These are phyloP conservation scores for Zoanthus gigantus DNA, from an alignment of 92 coral and sea anemone species.

Conservation along the genomic window DNA sequence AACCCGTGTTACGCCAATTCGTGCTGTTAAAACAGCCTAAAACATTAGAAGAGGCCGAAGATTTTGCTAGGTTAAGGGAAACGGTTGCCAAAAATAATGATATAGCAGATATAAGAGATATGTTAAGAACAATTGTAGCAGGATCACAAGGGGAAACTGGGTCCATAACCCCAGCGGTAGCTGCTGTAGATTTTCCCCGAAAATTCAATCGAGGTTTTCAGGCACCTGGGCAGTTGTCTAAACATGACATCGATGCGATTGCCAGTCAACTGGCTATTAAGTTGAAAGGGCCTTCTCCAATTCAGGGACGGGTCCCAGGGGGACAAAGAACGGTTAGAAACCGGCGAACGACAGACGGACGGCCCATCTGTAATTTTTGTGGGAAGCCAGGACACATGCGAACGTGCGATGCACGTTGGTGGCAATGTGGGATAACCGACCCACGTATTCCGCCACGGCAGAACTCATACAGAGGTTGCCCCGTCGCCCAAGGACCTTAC, in stretches of 20 bases:
- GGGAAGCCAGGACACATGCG: not conserved
- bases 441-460: not conserved
- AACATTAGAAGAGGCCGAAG: too few species aligned
- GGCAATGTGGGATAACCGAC: not conserved
- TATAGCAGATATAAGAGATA: not conserved
- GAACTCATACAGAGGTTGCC: not conserved
- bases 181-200: not conserved
- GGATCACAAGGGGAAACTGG: not conserved
- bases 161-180: not conserved
- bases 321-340: not conserved
- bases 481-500: not conserved
- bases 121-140: not conserved
- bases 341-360: not conserved
- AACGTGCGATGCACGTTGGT: not conserved
- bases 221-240: not conserved
- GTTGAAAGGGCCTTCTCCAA: too few species aligned
- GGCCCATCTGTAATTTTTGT: constrained; percentile 1
- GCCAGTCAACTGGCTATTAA: not conserved
- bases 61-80: too few species aligned
- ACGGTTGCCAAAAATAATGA: not conserved
- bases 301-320: not conserved
- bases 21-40: not conserved
- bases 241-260: not conserved
- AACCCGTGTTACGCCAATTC: not conserved
- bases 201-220: too few species aligned